Base-by-base conservation (phyloP, 2,113 vertebrate species). In the Onychorhynchus coronatus region DNA sequence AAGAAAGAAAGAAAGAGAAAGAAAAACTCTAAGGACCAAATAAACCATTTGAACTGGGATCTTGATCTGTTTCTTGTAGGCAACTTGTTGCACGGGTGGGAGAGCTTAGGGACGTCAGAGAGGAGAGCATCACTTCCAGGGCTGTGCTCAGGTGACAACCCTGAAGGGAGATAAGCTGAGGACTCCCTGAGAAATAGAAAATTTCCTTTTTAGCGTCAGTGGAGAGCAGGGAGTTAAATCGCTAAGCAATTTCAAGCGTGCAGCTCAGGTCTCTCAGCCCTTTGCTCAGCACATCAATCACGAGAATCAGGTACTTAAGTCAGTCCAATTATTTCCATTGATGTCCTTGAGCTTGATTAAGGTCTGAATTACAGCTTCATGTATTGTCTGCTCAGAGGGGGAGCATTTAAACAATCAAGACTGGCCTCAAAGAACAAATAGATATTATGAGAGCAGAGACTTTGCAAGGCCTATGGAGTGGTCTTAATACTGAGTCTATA, bases 271-370 rank as follows among this genome's bases (percentile, higher is more conserved):
- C 7, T 85, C 28, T 6, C 15, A 85, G n/a, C 7, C 20, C 28
- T 78, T n/a, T 0, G 1, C 53, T 73, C 66, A 75, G 49, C 63
- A 41, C 24, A 46, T 91, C 81, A 78, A 21, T 91, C 47, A 85
- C 18, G 72, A 70, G 49, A 85, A 58, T 53, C 41, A 77, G 73
- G 53, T 53, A 62, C 58, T 95, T 89, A 44, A 91, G 18, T 79
- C 77, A 85, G 53, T 35, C 62, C 70, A 94, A 59, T 94, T 89
- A 89, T 70, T 96, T 66, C 93, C 44, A 73, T 22, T 94, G 74
- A 66, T 1, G 8, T 83, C 46, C 67, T 85, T 93, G 71, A 90
- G 71, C 82, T 90, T 90, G 61, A 94, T 96, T 95, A 94, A 72
- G 74, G 39, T 61, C 53, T 72, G 82, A 91, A 27, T 88, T 80